Percentiles rank a stretch among this genome's conserved stretches.
These are phyloP conservation scores for Scomber japonicus DNA, from an alignment of 2,113 vertebrate species.

Conservation along the genomic window DNA sequence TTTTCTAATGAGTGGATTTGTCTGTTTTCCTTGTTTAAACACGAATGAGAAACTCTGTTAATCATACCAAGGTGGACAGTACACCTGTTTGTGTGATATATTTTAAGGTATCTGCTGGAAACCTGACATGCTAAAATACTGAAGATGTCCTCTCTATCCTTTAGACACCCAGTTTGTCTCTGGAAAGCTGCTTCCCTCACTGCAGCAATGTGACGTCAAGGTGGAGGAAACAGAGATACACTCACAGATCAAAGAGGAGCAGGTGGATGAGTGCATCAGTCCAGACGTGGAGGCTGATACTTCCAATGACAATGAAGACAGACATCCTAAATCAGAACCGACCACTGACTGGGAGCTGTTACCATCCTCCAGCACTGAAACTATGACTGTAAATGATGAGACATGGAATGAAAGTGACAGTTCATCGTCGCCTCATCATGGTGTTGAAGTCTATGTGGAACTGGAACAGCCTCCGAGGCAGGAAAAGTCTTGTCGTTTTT, in stretches of 20 bases:
- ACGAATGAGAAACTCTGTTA: too few species aligned
- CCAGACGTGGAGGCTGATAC: background rate
- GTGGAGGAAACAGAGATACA: background rate
- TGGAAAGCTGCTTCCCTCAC: background rate
- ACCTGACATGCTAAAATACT: too few species aligned
- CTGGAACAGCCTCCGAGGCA: constrained; percentile 25
- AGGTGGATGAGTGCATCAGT: background rate
- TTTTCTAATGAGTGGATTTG: too few species aligned
- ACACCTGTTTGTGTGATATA: too few species aligned
- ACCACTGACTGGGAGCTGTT: background rate
- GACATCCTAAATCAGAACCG: background rate
- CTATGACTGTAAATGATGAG: background rate
- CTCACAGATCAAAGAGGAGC: constrained; percentile 31
- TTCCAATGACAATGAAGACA: background rate
- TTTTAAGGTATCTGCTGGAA: too few species aligned
- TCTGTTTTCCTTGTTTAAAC: too few species aligned
- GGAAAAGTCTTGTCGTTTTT: constrained; percentile 27
- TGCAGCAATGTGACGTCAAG: background rate
- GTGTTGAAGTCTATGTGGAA: constrained; percentile 23
- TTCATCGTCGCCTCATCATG: background rate
- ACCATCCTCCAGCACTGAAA: background rate
- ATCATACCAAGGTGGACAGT: too few species aligned
- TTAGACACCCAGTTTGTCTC: background rate
- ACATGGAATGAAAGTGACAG: background rate
- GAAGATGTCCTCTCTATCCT: background rate